Base-by-base conservation (phyloP, 2,113 vertebrate genomes). In the Typhlomys cinereus region DNA sequence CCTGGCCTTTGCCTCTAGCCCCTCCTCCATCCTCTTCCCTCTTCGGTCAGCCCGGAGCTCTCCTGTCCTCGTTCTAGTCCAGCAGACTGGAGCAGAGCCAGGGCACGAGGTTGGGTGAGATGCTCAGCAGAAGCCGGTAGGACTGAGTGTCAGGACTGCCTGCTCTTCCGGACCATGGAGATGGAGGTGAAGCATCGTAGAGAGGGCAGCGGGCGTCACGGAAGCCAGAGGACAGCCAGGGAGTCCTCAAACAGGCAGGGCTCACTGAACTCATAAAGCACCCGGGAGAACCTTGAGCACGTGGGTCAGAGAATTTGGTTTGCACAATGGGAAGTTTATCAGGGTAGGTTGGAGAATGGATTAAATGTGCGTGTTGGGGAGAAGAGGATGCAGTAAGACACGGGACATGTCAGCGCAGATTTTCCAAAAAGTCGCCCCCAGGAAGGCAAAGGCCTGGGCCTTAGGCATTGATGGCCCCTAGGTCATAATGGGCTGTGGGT, bases 271-370 rank as follows among this genome's bases (percentile, higher is more conserved):
- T 48, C 76, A 54, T 1, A 0, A 13, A 31, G 39, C 5, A 44
- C 31, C 29, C 0, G 14, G 11, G 29, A 0, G 18, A 11, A 1
- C 9, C 54, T 46, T 9, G 14, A 23, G 34, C 29, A 31, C 2
- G 20, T 10, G 23, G 27, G 27, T 36, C 18, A 25, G 41, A 23
- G 39, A 14, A 39, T 39, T n/a, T 54, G 4, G 1, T 11, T 36
- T 36, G 20, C 3, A 25, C 3, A 29, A 2, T 27, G 9, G 41
- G 21, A 41, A 14, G 14, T 25, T 6, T 6, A 1, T 1, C 7
- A 23, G 34, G 14, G 39, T 44, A 18, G 41, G 17, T 7, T 34
- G 74, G n/a, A 62, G 10, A n/a, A 0, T 0, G 11, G 20, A 21
- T 0, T 11, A 44, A 29, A 20, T 17, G 0, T 0, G 12, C 31